Evolutionary conservation across 2,888 invertebrate genomes (phyloP).

Genomic region (Drosophila limbata): DNA sequence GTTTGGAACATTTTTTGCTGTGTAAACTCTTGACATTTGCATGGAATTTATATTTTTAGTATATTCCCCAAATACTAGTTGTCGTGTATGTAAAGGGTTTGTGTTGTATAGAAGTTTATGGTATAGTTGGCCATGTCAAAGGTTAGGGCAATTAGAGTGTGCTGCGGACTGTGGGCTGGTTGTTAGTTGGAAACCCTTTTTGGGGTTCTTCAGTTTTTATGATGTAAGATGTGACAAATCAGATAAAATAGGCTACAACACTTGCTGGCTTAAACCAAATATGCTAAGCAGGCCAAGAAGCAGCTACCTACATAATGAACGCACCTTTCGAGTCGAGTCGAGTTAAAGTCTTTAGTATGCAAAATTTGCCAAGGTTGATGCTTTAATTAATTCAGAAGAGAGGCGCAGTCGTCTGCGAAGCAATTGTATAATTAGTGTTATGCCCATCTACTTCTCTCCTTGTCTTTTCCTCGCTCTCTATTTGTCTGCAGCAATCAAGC

Average conservation of each 20-base stretch:
- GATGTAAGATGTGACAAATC: conserved; percentile 56
- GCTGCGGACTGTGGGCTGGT: conserved; percentile 14
- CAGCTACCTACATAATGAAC: conserved; percentile 54
- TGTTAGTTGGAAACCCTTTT: neutral
- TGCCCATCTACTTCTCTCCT: conserved; percentile 12
- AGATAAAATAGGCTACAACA: conserved; percentile 22
- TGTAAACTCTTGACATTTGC: conserved; percentile 23
- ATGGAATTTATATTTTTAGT: neutral
- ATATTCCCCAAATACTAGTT: conserved; percentile 7
- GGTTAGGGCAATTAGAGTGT: conserved; percentile 68
- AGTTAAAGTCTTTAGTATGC: conserved; percentile 68
- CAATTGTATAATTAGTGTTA: conserved; percentile 64
- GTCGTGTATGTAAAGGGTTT: conserved; percentile 1
- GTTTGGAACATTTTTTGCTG: conserved; percentile 1
- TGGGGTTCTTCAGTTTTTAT: conserved; percentile 9
- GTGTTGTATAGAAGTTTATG: conserved; percentile 15
- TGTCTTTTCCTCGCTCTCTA: neutral
- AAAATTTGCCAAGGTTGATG: conserved; percentile 66
- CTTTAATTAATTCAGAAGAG: conserved; percentile 69
- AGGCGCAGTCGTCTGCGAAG: conserved; percentile 25
- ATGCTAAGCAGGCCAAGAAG: conserved; percentile 48
- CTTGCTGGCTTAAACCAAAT: conserved; percentile 34
- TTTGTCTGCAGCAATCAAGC: conserved; percentile 18
- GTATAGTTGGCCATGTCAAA: conserved; percentile 53
- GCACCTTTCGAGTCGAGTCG: conserved; percentile 49